Base-by-base conservation (phyloP, 2,797 vertebrate genomes). In the Amphiprion clarkii region DNA sequence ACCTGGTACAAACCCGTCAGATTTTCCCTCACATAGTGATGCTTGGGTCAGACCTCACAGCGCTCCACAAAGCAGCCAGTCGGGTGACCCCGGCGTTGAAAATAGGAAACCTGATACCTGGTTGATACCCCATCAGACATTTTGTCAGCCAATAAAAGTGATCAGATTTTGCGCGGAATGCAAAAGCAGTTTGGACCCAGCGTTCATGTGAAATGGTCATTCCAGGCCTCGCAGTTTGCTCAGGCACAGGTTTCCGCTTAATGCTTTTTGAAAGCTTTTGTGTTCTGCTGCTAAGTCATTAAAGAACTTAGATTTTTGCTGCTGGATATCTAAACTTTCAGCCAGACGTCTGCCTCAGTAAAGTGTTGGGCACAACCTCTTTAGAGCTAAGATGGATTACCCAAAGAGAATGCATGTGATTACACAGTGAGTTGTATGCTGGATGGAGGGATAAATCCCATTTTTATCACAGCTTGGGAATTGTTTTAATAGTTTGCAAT, bases 141-240 rank as follows among this genome's bases (percentile, higher is more conserved):
- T 79, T 71, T 48, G 53, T 66, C 91, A 90, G 84, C 69, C 82
- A 87, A 84, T 93, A 94, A 91, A 93, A 91, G 84, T 82, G 84
- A 78, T 93, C 92, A 42, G 63, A 92, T 92, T 92, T 81, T 81
- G 68, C 23, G 14, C 25, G 76, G 83, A 89, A 92, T 79, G 82
- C 82, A 54, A 78, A 79, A 56, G 87, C 39, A 0, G 64, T 69
- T 71, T 86, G 67, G 65, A 23, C 17, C 0, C 2, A 0, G 23
- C 5, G 54, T 44, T 83, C 76, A 53, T 68, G 77, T 72, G 82
- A 78, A 76, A 23, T 54, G 1, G 39, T 64, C n/a, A 39, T 7
- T 51, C 52, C 23, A 13, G 44, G 44, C 31, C 58, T 68, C 1
- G 2, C 64, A 44, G 46, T 56, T 62, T 57, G 53, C 58, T 55